phyloP scores from a whole-genome alignment of 2,888 invertebrate genomes.

The Neelides folsomi region DNA sequence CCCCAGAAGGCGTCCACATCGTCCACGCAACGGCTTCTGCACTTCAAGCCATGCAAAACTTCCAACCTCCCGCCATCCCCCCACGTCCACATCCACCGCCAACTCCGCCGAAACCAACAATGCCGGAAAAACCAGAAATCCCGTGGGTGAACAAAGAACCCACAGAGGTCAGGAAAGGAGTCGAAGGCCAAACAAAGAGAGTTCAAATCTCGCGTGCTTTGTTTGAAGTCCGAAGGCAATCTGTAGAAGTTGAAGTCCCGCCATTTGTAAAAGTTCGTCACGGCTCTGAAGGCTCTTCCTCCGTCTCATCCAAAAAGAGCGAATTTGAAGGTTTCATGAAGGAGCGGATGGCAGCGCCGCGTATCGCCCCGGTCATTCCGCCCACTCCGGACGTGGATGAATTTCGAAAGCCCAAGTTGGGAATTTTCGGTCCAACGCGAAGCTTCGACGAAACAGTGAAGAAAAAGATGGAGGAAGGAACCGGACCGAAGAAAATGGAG shows the following conservation, averaged over 20 bases:
- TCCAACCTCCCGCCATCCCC: background rate
- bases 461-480: slow-evolving; percentile 11
- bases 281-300: background rate
- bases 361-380: background rate
- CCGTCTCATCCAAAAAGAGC: background rate
- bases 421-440: slow-evolving; percentile 17
- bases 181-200: slow-evolving; percentile 3
- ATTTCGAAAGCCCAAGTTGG: slow-evolving; percentile 11
- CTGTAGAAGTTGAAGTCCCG: background rate
- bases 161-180: background rate
- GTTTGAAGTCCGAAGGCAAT: background rate
- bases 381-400: background rate
- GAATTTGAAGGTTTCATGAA: background rate
- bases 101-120: background rate
- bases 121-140: no score
- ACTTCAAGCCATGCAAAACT: slow-evolving; percentile 23
- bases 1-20: slow-evolving; percentile 30
- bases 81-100: background rate
- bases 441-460: slow-evolving; percentile 26
- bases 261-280: background rate
- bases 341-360: background rate
- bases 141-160: no score
- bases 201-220: slow-evolving; percentile 8
- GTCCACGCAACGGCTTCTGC: slow-evolving; percentile 31
- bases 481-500: background rate